phyloP scores from a whole-genome alignment of 2,888 invertebrate species.

The Synanthedon formicaeformis region DNA sequence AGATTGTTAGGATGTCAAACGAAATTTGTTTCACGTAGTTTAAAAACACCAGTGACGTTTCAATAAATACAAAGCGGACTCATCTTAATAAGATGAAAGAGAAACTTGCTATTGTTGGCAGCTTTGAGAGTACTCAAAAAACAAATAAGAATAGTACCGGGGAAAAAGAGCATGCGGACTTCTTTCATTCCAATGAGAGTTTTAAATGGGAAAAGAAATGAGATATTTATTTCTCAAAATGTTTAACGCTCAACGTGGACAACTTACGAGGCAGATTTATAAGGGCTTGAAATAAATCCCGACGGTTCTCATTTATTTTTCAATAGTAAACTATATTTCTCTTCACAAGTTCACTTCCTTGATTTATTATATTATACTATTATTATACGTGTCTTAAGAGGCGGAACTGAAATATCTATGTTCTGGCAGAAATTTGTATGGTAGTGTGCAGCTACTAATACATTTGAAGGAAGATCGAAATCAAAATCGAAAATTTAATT shows the following conservation, averaged over 20 bases:
- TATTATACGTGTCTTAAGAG: no score
- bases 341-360: no score
- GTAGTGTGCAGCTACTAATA: no score
- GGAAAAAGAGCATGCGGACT: conserved; percentile 6
- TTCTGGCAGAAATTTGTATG: no score
- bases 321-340: no score
- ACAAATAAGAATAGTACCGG: conserved; percentile 13
- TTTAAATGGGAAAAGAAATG: conserved; percentile 11
- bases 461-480: no score
- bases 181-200: conserved; percentile 9
- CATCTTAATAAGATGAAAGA: conserved; percentile 19
- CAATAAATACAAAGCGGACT: conserved; percentile 16
- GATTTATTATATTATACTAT: no score
- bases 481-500: no score
- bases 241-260: conserved; percentile 8
- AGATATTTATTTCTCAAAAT: conserved; percentile 15
- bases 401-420: no score
- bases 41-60: conserved; percentile 14
- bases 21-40: conserved; percentile 12
- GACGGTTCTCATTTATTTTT: no score
- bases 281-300: no score
- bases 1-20: conserved; percentile 10
- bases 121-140: conserved; percentile 15
- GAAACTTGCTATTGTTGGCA: conserved; percentile 21
- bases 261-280: no score